These are phyloP conservation scores for Sinella curviseta DNA, from an alignment of 1,140 invertebrate species.

Conservation along the genomic window DNA sequence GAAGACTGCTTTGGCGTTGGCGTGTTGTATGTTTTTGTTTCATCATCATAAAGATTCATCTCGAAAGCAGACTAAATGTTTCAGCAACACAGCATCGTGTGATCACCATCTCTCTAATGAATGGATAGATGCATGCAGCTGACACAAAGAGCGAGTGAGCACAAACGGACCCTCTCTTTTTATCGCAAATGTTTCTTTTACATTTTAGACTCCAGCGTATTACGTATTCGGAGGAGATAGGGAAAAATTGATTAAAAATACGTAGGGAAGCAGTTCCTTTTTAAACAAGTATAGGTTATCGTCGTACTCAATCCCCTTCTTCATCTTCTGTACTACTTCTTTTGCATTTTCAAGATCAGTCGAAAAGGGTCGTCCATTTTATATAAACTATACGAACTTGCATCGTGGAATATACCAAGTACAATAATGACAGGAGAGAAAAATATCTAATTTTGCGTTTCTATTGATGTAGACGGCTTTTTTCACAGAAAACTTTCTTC, in stretches of 20 bases:
- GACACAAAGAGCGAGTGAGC: neutral
- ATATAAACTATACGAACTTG: too few species aligned
- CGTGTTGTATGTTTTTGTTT: neutral
- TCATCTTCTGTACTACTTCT: neutral
- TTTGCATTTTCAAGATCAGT: slow-evolving; percentile 7
- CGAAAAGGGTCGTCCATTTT: neutral
- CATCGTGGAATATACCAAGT: too few species aligned
- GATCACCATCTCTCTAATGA: neutral
- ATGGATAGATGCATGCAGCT: slow-evolving; percentile 3
- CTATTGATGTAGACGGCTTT: neutral
- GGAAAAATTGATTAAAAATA: slow-evolving; percentile 28
- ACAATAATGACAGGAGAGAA: too few species aligned
- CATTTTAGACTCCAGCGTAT: neutral
- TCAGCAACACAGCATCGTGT: neutral
- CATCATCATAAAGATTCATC: neutral
- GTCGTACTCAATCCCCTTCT: neutral
- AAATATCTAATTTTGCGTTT: too few species aligned
- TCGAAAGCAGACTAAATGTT: neutral
- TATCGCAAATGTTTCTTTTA: slow-evolving; percentile 22
- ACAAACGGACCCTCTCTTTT: neutral
- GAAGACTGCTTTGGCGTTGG: neutral
- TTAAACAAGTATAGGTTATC: neutral
- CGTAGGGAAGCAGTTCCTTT: neutral
- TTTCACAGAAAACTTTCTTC: neutral
- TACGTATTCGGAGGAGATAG: neutral